phyloP scores from a whole-genome alignment of 2,797 vertebrate genomes.

The Yasuhikotakia modesta region DNA sequence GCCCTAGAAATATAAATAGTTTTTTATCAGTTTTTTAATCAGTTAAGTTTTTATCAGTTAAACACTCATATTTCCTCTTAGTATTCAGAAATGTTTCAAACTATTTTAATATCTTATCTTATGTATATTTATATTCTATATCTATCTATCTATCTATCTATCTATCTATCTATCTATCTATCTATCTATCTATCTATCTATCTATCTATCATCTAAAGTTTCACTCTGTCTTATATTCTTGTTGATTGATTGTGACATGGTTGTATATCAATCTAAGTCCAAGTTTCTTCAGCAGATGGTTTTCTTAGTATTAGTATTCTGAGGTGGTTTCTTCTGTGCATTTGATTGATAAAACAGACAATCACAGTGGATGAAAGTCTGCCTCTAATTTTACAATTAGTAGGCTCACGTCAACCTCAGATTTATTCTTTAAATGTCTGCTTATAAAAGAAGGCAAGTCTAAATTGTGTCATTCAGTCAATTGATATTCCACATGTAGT shows the following conservation, averaged over 20 bases:
- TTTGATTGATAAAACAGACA: constrained; percentile 62
- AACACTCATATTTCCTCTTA: background rate
- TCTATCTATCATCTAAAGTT: too few species aligned
- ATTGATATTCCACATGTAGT: constrained; percentile 23
- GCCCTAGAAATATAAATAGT: background rate
- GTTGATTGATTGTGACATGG: constrained; percentile 37
- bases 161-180: too few species aligned
- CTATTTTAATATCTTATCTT: too few species aligned
- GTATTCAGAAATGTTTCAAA: constrained; percentile 22
- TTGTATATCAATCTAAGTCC: constrained; percentile 34
- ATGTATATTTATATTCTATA: too few species aligned
- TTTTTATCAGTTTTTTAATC: too few species aligned
- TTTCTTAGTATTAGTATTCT: constrained; percentile 56
- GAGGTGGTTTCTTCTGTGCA: constrained; percentile 29
- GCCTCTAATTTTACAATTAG: constrained; percentile 51
- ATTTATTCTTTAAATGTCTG: constrained; percentile 52
- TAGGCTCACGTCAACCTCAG: constrained; percentile 42
- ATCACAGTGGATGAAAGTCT: constrained; percentile 55
- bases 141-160: too few species aligned
- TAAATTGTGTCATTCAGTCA: constrained; percentile 43
- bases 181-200: too few species aligned
- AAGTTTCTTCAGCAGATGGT: constrained; percentile 32
- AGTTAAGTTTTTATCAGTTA: background rate
- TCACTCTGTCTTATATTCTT: constrained; percentile 12
- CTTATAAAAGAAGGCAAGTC: constrained; percentile 39